These are phyloP conservation scores for Vicugna pacos DNA, from an alignment of 2,113 vertebrate species.

Conservation along the genomic window DNA sequence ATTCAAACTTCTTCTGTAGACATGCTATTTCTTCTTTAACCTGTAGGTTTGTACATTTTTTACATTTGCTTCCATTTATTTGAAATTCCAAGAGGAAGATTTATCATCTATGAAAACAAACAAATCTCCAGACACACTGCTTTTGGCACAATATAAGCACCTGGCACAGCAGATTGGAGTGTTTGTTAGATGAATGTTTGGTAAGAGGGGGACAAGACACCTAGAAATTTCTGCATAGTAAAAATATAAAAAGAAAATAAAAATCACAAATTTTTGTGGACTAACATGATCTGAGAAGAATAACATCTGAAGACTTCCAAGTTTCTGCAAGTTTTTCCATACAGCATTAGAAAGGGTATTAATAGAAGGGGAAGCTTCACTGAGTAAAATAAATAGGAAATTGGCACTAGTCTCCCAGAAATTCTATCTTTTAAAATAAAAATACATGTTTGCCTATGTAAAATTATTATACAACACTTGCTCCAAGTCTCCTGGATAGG, in stretches of 20 bases:
- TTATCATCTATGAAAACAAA: constrained; percentile 43
- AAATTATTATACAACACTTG: constrained; percentile 13
- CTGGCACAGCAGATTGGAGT: neutral
- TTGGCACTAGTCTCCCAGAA: neutral
- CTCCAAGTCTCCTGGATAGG: neutral
- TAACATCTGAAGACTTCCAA: neutral
- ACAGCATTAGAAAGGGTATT: neutral
- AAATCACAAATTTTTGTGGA: constrained; percentile 2
- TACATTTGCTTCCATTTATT: constrained; percentile 48
- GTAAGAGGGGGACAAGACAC: neutral
- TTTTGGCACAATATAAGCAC: constrained; percentile 36
- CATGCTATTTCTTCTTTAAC: constrained; percentile 40
- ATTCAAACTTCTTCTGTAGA: constrained; percentile 58
- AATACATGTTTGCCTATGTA: neutral
- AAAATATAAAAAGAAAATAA: constrained; percentile 58
- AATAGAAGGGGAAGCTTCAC: neutral
- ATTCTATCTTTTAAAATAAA: neutral
- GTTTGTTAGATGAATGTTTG: constrained; percentile 42
- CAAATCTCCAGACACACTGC: neutral
- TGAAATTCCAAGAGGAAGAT: constrained; percentile 54
- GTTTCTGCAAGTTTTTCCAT: constrained; percentile 3
- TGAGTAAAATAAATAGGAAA: constrained; percentile 49
- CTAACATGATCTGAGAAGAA: constrained; percentile 24
- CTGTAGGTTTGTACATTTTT: neutral
- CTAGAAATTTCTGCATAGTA: constrained; percentile 9